A percentile compares a stretch with the other conserved stretches of the same genome.
These are phyloP conservation scores for Anarsia innoxiella DNA, from an alignment of 2,888 invertebrate species.

Conservation along the genomic window DNA sequence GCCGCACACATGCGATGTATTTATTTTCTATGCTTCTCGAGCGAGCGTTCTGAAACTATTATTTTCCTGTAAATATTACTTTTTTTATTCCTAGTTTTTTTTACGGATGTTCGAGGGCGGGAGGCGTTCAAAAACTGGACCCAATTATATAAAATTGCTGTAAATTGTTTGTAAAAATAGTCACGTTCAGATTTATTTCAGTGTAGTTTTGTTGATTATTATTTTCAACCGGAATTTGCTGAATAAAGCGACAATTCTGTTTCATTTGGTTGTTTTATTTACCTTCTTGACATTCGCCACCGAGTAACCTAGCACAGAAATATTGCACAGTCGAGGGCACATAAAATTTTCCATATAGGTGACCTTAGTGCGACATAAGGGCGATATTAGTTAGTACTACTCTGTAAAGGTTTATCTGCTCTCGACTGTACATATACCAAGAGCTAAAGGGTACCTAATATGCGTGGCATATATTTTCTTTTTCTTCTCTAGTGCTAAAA, in stretches of 20 bases:
- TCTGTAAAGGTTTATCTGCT: too few species aligned
- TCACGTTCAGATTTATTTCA: constrained; percentile 69
- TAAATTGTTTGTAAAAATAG: constrained; percentile 73
- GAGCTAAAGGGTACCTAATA: too few species aligned
- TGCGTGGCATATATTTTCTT: too few species aligned
- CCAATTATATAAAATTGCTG: constrained; percentile 48
- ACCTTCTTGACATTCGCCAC: too few species aligned
- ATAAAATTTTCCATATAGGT: too few species aligned
- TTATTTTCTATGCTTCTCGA: constrained; percentile 31
- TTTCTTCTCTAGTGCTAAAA: too few species aligned
- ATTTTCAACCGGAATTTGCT: constrained; percentile 69
- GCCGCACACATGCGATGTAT: constrained; percentile 23
- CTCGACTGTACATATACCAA: too few species aligned
- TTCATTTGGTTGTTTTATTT: constrained; percentile 54
- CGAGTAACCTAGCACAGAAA: too few species aligned
- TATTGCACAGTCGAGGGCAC: too few species aligned
- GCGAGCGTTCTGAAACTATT: constrained; percentile 31
- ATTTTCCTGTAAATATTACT: constrained; percentile 56
- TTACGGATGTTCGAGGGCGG: constrained; percentile 20
- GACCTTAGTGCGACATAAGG: too few species aligned
- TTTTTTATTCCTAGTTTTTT: constrained; percentile 35
- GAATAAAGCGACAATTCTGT: constrained; percentile 73
- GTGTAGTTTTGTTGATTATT: constrained; percentile 70
- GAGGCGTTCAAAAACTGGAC: constrained; percentile 13
- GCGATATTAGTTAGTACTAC: too few species aligned